Evolutionary conservation across 23 tunicate genomes (phyloP), one percentile per base, ranked within the genome.

Genomic region (Corella eumyota): DNA sequence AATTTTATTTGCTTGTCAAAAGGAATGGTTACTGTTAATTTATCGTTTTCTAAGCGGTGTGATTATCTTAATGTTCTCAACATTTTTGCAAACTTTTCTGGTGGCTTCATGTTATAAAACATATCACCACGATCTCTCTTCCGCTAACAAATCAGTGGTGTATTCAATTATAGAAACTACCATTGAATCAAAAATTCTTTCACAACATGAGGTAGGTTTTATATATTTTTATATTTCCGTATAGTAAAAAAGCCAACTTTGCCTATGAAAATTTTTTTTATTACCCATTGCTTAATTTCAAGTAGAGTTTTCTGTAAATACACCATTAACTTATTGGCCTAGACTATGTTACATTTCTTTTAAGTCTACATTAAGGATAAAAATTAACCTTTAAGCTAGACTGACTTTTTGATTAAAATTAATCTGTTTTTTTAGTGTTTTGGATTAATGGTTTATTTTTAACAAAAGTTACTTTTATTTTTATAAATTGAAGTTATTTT

Each of bases 71-170:
- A 52, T 5, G 11, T 26, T 47, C 19, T 66, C 72, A 66, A 49
- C 72, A 49, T 19, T 19, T 40, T 45, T 50, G 0, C 60, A 66
- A 52, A 66, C 60, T 27, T 3, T 40, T 34, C 34, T 66, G 23
- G 60, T 46, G n/a, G 49, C 60, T 3, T 28, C 72, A 17, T 49
- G 72, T 66, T 62, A 62, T 38, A 22, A 62, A 37, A 66, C n/a
- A 25, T 52, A 31, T 50, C 2, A 66, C 11, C 17, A 28, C 15
- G 30, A 66, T 25, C 25, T 50, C 34, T 3, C 60, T 6, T 30
- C 27, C 53, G 25, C 44, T 22, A 62, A 62, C 44, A 32, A 62
- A 19, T 62, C 68, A n/a, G 32, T 62, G 38, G 30, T 62, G 17
- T 35, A 22, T 25, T 62, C 68, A 25, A 32, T 62, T 1, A 28